Evolutionary conservation across 1,140 invertebrate species (phyloP).

Genomic region (Megathymus violae): DNA sequence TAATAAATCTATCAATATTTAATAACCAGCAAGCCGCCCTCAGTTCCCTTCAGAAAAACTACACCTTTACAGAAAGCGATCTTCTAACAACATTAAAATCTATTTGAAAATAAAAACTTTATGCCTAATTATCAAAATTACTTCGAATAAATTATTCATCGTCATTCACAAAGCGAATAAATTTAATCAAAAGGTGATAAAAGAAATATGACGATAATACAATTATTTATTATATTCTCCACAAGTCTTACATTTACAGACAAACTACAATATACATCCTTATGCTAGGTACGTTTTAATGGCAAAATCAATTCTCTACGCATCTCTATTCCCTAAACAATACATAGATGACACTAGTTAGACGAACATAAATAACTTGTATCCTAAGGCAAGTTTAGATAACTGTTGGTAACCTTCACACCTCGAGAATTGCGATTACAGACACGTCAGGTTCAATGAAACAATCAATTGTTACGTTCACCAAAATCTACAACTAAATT

Average conservation of each 20-base stretch:
- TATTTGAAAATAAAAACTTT: too few relatives aligned
- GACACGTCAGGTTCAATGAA: slow-evolving; percentile 4
- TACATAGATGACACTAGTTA: slow-evolving; percentile 61
- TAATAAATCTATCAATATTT: too few relatives aligned
- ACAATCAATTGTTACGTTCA: too few relatives aligned
- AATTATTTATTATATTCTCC: slow-evolving; percentile 72
- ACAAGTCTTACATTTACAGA: slow-evolving; percentile 76
- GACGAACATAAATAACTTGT: slow-evolving; percentile 70
- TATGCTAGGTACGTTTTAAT: slow-evolving; percentile 78
- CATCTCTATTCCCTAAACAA: slow-evolving; percentile 46
- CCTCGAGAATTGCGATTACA: slow-evolving; percentile 21
- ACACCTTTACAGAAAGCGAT: too few relatives aligned
- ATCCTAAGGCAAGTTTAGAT: slow-evolving; percentile 68
- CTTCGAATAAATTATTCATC: too few relatives aligned
- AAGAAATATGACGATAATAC: slow-evolving; percentile 34
- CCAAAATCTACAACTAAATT: too few relatives aligned
- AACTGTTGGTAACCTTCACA: slow-evolving; percentile 59
- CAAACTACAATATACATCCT: slow-evolving; percentile 80
- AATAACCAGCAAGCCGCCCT: too few relatives aligned
- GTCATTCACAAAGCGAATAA: too few relatives aligned
- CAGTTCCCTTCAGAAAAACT: too few relatives aligned
- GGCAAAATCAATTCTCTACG: slow-evolving; percentile 71
- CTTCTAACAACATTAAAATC: too few relatives aligned
- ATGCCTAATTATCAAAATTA: too few relatives aligned
- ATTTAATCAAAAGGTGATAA: slow-evolving; percentile 14